A percentile compares a stretch with the other conserved stretches of the same genome.
These are phyloP conservation scores for Trichogramma evanescens DNA, from an alignment of 2,888 invertebrate species.

Conservation along the genomic window DNA sequence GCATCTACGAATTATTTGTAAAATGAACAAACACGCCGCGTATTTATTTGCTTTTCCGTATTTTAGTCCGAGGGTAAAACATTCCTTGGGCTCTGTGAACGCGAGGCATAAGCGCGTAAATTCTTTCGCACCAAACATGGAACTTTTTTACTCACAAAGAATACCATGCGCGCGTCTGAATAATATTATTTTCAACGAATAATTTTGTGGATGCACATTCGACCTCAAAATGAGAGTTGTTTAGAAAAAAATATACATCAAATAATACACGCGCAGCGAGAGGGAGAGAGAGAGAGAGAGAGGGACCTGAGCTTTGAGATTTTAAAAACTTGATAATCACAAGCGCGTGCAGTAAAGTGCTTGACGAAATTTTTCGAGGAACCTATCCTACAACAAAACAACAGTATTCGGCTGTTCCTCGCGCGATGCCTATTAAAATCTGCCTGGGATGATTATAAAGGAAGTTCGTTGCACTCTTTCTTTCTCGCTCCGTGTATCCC, in stretches of 20 bases:
- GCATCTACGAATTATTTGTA: too few species aligned
- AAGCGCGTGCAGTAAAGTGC: conserved; percentile 4
- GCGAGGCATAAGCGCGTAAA: conserved; percentile 2
- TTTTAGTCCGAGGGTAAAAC: too few species aligned
- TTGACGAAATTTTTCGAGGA: conserved; percentile 11
- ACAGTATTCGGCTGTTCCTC: not conserved
- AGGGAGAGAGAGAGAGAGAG: not conserved
- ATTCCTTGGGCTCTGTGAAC: too few species aligned
- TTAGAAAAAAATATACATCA: too few species aligned
- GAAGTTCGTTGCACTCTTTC: conserved; percentile 13
- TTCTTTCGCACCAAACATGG: not conserved
- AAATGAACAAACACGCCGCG: too few species aligned
- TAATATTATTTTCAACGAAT: too few species aligned
- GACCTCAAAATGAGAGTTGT: too few species aligned
- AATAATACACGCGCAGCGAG: not conserved
- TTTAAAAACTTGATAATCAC: conserved; percentile 12
- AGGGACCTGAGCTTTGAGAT: not conserved
- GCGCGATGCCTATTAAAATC: not conserved
- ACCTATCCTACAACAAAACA: not conserved
- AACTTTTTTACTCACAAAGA: not conserved
- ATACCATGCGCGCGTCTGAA: too few species aligned
- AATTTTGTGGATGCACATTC: too few species aligned
- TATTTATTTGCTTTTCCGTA: too few species aligned
- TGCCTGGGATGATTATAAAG: conserved; percentile 5
- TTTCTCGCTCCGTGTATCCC: not conserved